Conservation (phyloP, 2,113 vertebrate genomes). For the Lophotis ruficrista region DNA sequence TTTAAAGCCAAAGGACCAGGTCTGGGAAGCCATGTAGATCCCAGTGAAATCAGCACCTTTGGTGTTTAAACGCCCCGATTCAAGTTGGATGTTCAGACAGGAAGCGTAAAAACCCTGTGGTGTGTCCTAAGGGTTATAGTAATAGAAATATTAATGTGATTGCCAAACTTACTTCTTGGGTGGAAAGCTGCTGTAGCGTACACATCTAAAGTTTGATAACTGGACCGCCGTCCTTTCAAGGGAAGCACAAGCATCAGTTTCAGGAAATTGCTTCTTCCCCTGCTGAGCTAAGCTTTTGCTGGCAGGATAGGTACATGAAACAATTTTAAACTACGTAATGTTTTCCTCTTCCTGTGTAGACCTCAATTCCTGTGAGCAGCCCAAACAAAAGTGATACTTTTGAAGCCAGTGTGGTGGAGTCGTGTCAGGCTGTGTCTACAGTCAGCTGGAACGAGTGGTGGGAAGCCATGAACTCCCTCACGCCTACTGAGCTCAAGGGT, state of each 20-base stretch:
- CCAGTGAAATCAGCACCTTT: not conserved
- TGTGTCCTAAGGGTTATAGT: not conserved
- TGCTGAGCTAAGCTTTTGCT: not conserved
- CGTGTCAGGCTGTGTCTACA: not conserved
- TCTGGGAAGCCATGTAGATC: not conserved
- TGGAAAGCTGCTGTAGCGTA: not conserved
- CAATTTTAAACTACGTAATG: not conserved
- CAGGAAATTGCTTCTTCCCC: not conserved
- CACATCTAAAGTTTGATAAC: fast-evolving
- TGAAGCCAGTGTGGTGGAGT: not conserved
- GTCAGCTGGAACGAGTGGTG: not conserved
- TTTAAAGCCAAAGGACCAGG: not conserved
- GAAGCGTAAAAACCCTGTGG: not conserved
- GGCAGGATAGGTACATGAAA: fast-evolving
- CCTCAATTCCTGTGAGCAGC: not conserved
- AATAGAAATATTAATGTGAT: not conserved
- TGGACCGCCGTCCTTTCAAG: not conserved
- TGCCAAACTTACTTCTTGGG: too few species aligned
- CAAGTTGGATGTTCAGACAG: not conserved
- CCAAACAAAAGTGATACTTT: not conserved
- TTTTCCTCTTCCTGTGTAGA: not conserved
- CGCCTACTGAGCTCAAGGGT: not conserved
- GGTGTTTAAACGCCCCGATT: not conserved
- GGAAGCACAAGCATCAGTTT: not conserved
- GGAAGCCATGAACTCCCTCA: not conserved